Evolutionary conservation across 2,113 vertebrate species (phyloP).

Genomic region (Rhynchopsitta pachyrhyncha): DNA sequence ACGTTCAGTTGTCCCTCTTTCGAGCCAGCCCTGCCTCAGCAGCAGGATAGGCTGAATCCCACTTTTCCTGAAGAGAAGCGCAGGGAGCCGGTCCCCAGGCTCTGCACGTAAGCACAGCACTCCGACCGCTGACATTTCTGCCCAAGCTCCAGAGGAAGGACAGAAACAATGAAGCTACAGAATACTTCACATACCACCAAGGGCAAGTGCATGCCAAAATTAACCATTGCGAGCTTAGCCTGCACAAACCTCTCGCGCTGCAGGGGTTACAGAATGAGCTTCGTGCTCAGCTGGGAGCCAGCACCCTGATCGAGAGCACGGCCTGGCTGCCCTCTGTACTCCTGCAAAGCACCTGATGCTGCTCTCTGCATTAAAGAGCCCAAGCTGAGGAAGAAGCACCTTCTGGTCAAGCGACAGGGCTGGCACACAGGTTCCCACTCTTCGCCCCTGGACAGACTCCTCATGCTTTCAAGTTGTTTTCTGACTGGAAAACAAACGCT

Average conservation of each 20-base stretch:
- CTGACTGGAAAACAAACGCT: background rate
- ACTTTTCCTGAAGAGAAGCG: background rate
- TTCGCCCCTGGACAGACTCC: background rate
- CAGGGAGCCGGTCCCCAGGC: background rate
- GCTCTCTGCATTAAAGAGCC: background rate
- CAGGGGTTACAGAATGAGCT: background rate
- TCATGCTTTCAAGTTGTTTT: background rate
- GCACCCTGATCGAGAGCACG: background rate
- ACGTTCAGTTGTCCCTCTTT: fast-evolving
- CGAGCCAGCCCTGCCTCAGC: background rate
- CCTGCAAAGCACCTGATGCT: background rate
- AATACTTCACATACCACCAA: conserved; percentile 52
- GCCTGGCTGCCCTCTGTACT: background rate
- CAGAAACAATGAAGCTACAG: conserved; percentile 47
- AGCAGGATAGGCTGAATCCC: background rate
- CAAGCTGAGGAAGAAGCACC: background rate
- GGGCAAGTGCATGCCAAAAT: conserved; percentile 52
- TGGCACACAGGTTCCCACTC: background rate
- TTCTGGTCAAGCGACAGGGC: background rate
- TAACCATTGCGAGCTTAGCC: conserved; percentile 33
- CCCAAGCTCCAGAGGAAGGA: conserved; percentile 26
- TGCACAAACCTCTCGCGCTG: background rate
- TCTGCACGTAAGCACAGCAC: background rate
- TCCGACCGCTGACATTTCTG: conserved; percentile 37
- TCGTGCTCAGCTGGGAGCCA: background rate